Evolutionary conservation across 92 coral and sea anemone genomes (phyloP), one percentile per base, ranked within the genome.

Genomic region (Blastomussa wellsi): DNA sequence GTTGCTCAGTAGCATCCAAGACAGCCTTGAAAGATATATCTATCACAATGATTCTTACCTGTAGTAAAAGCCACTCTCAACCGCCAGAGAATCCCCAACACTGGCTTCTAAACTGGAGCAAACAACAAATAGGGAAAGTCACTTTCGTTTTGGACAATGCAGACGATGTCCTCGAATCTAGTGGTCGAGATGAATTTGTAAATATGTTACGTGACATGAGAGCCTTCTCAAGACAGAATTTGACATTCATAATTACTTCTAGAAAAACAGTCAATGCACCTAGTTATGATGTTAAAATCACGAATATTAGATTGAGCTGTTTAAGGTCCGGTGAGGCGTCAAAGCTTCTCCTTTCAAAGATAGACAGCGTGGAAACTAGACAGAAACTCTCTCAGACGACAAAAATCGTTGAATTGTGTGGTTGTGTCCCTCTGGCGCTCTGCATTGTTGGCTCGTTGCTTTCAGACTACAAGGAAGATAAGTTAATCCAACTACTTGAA

Each of bases 31-130:
- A 38, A 26, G 87, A 83, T n/a, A 78, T 74, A 41, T 57, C 80
- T 39, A 83, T 64, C 12, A 68, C 74, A 29, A 83, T 83, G 87
- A 60, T 74, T 24, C 80, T 52, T 68, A 29, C 74, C 22, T 74
- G 80, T 20, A 59, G 77, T 20, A 83, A 57, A 39, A 53, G 16
- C 52, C 44, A 16, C 16, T 75, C 66, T 28, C 88, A 88, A 32
- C 80, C 73, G 51, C 84, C 81, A 7, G 78, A 82, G 36, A 69
- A 51, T 70, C 79, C 64, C 7, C 71, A 79, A n/a, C 78, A 88
- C n/a, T 77, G 69, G 83, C 83, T 88, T 31, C 77, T 76, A 42
- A 35, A 66, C 53, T 88, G 91, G 91, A 82, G 91, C 88, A 77
- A 70, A 31, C 80, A 48, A 53, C 67, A 51, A 33, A 5, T 37